Conservation (phyloP, 2,888 invertebrate species). For the Ctenicera cuprea region DNA sequence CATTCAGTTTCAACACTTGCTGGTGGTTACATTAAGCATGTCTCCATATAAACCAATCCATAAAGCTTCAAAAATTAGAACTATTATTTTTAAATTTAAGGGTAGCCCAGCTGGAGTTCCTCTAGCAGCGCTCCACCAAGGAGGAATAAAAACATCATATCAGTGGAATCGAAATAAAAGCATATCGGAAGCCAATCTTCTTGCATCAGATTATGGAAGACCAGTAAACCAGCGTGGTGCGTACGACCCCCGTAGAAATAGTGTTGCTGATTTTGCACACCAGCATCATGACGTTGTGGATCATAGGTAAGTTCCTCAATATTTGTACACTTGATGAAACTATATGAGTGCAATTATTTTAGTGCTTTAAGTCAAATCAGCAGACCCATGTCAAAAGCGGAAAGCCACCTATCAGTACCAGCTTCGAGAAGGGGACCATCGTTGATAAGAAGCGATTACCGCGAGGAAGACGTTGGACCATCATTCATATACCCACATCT, state of each 20-base stretch:
- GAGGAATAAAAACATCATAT: slow-evolving; percentile 74
- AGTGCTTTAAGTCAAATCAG: slow-evolving; percentile 66
- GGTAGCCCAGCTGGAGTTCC: slow-evolving; percentile 71
- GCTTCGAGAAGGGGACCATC: slow-evolving; percentile 75
- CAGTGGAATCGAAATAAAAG: slow-evolving; percentile 77
- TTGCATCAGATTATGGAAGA: slow-evolving; percentile 77
- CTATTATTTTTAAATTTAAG: slow-evolving; percentile 8
- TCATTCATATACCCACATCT: slow-evolving; percentile 78
- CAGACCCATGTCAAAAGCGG: slow-evolving; percentile 79
- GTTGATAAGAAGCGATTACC: slow-evolving; percentile 76
- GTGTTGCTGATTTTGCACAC: slow-evolving; percentile 76
- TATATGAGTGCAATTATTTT: too few species aligned
- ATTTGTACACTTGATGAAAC: too few species aligned
- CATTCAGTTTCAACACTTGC: too few species aligned
- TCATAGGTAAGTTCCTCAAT: slow-evolving; percentile 76
- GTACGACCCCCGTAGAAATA: slow-evolving; percentile 74
- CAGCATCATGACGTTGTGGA: slow-evolving; percentile 74
- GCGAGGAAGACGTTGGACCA: slow-evolving; percentile 75
- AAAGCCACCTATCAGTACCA: slow-evolving; percentile 78
- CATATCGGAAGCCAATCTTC: slow-evolving; percentile 90
- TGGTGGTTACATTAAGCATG: too few species aligned
- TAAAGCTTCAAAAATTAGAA: too few species aligned
- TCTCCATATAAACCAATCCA: too few species aligned
- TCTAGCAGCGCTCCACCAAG: slow-evolving; percentile 82
- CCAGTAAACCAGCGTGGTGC: slow-evolving; percentile 65